Evolutionary conservation across 2,888 invertebrate genomes (phyloP).

Genomic region (Helobdella robusta): DNA sequence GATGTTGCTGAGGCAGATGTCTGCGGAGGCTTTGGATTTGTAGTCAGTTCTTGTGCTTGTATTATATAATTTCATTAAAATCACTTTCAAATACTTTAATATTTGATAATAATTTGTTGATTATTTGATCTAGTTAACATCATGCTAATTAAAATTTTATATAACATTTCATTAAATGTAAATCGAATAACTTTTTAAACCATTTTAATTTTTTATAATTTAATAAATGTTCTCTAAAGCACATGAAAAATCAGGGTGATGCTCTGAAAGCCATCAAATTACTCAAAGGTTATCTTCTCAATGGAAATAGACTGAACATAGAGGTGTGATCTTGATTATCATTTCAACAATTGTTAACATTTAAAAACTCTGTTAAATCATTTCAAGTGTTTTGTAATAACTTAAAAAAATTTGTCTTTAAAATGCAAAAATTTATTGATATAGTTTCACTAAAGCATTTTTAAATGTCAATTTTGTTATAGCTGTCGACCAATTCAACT

Average conservation of each 20-base stretch:
- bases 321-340: slow-evolving; percentile 18
- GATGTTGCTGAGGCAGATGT: slow-evolving; percentile 26
- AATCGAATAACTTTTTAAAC: not conserved
- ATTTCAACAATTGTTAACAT: not conserved
- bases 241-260: slow-evolving; percentile 22
- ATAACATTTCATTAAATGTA: not conserved
- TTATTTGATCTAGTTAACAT: too few relatives aligned
- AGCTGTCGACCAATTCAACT: slow-evolving; percentile 26
- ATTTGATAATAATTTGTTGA: too few relatives aligned
- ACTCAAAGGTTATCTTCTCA: slow-evolving; percentile 24
- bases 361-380: too few relatives aligned
- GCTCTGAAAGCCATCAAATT: slow-evolving; percentile 25
- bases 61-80: not conserved
- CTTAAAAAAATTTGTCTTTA: too few relatives aligned
- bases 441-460: too few relatives aligned
- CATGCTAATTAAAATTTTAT: not conserved
- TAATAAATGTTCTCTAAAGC: slow-evolving; percentile 12
- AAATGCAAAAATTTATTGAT: too few relatives aligned
- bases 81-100: too few relatives aligned
- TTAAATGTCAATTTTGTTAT: not conserved
- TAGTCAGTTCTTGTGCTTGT: slow-evolving; percentile 7
- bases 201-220: not conserved
- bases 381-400: too few relatives aligned
- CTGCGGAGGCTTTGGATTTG: slow-evolving; percentile 28
- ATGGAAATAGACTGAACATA: slow-evolving; percentile 25